These are phyloP conservation scores for Notospermus geniculatus DNA, from an alignment of 1,140 invertebrate species.

Conservation along the genomic window DNA sequence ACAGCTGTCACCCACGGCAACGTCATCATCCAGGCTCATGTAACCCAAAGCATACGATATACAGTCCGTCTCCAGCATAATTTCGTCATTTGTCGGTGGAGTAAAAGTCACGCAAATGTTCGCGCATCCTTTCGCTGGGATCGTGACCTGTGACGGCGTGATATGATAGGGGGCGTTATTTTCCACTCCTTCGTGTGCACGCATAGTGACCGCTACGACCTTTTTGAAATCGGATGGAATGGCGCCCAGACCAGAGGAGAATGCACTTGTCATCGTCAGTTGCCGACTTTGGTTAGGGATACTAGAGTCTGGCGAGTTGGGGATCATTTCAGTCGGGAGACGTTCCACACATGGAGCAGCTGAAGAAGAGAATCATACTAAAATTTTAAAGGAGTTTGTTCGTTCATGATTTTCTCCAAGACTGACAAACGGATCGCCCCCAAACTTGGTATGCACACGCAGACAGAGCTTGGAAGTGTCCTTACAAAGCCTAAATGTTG, in stretches of 20 bases:
- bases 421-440: too few species aligned
- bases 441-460: too few species aligned
- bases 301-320: slow-evolving; percentile 36
- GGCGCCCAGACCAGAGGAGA: background rate
- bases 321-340: slow-evolving; percentile 35
- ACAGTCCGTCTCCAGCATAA: too few species aligned
- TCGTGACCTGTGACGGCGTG: slow-evolving; percentile 31
- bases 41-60: too few species aligned
- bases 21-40: slow-evolving; percentile 39
- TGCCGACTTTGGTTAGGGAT: slow-evolving; percentile 26
- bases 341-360: slow-evolving; percentile 20
- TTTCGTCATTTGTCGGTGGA: too few species aligned
- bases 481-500: too few species aligned
- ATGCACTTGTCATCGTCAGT: slow-evolving; percentile 5
- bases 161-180: slow-evolving; percentile 32
- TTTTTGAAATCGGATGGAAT: slow-evolving; percentile 16
- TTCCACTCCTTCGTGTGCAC: slow-evolving; percentile 34
- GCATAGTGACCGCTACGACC: slow-evolving; percentile 33
- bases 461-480: too few species aligned
- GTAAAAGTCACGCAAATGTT: slow-evolving; percentile 37
- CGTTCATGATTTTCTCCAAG: too few species aligned
- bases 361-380: slow-evolving; percentile 22
- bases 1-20: slow-evolving; percentile 18
- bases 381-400: too few species aligned
- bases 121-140: slow-evolving; percentile 35